phyloP scores from a whole-genome alignment of 2,113 vertebrate species.

The Tenebrosternarchus preto region DNA sequence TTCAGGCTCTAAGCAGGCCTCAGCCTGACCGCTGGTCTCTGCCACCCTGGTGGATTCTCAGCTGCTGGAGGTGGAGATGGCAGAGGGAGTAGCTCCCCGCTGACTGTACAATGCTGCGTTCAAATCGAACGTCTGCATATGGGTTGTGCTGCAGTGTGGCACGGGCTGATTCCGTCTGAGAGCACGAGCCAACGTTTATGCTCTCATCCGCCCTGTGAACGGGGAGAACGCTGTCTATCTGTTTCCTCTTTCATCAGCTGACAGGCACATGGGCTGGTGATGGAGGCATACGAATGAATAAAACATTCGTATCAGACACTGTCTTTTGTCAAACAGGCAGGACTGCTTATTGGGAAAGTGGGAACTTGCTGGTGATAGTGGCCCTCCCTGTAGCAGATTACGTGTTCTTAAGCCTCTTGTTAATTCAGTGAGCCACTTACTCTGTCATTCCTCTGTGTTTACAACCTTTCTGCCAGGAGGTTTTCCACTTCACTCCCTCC shows the following conservation, averaged over 20 bases:
- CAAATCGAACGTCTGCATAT: background rate
- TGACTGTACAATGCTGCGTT: background rate
- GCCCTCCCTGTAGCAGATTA: conserved; percentile 19
- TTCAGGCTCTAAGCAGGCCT: background rate
- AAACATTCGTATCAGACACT: conserved; percentile 69
- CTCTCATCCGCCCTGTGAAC: conserved; percentile 48
- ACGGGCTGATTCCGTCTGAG: conserved; percentile 14
- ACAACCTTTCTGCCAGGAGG: conserved; percentile 15
- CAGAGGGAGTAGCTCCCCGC: background rate
- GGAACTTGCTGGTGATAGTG: conserved; percentile 57
- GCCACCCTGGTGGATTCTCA: conserved; percentile 11
- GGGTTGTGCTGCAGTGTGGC: background rate
- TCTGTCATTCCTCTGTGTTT: background rate
- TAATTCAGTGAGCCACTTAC: conserved; percentile 15
- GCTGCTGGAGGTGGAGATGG: background rate
- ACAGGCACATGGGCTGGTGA: conserved; percentile 42
- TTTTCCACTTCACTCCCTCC: conserved; percentile 19
- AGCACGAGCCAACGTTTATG: background rate
- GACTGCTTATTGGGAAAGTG: conserved; percentile 69
- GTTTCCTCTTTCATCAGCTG: conserved; percentile 41
- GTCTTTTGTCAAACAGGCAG: conserved; percentile 72
- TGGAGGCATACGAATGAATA: conserved; percentile 74
- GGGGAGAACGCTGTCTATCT: conserved; percentile 4
- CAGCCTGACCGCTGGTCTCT: conserved; percentile 17
- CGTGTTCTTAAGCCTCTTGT: conserved; percentile 4